Base-by-base conservation (phyloP, 1,140 invertebrate genomes). In the Orchestia grillus region DNA sequence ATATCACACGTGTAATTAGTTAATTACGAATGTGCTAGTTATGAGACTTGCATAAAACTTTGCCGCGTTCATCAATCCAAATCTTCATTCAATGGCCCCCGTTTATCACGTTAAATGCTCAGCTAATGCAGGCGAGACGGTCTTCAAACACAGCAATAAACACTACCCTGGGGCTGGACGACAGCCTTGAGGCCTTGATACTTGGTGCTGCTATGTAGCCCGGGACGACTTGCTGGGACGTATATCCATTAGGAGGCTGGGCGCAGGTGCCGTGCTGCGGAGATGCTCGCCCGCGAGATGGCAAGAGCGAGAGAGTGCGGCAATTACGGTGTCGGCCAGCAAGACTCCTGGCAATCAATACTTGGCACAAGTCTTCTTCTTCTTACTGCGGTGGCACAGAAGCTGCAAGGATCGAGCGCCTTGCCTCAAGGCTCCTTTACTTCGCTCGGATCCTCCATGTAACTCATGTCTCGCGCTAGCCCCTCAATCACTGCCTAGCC, bases 301-400 rank as follows among this genome's bases (percentile, higher is more conserved):
- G 92, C 92, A 94, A 47, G 44, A 47, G 43, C 8, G 43, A 44
- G 92, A 47, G 44, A 47, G 43, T 44, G 92, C 43, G 92, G 92
- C 92, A 94, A 94, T 94, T 94, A 94, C 92, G 43, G 92, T 90
- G 88, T 90, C 92, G 43, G 92, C 92, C 92, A 47, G 92, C 92
- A 94, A 94, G 92, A 94, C 92, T 94, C 92, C 41, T 47, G 92
- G 92, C 92, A 94, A 94, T 94, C 92, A 94, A 94, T 94, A 94
- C 92, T 45, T 94, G 92, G 92, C 92, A 94, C 92, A 94, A 94
- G 92, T 94, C 92, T 94, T 94, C 92, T 94, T 94, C 92, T 94
- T 94, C 43, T 45, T 94, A 45, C 92, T 44, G 92, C 44, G 43
- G 92, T 45, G 92, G 88, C 88, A 90, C 88, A 90, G 88, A 90